Evolutionary conservation across 2,888 invertebrate species (phyloP).

Genomic region (Melanostoma mellinum): DNA sequence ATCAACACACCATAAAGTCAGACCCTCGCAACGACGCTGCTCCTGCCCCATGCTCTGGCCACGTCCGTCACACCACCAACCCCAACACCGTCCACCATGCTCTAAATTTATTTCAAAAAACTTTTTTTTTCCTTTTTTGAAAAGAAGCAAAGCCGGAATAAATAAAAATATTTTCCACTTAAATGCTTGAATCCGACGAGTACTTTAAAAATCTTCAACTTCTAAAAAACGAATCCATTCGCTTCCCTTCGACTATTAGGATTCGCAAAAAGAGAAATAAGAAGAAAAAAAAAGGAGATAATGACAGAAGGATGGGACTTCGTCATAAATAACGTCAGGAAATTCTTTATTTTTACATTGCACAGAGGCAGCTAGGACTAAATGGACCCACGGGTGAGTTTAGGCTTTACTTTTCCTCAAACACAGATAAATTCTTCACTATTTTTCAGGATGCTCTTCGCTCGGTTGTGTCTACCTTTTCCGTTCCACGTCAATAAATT

Average conservation of each 20-base stretch:
- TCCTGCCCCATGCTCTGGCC: too few relatives aligned
- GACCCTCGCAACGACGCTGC: slow-evolving; percentile 1
- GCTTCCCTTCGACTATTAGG: slow-evolving; percentile 43
- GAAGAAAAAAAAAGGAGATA: background rate
- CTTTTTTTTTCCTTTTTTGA: slow-evolving; percentile 13
- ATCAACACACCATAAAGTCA: slow-evolving; percentile 13
- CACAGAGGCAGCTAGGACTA: slow-evolving; percentile 35
- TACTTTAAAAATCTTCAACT: slow-evolving; percentile 33
- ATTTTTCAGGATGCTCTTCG: background rate
- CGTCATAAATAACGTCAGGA: slow-evolving; percentile 64
- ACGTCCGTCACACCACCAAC: too few relatives aligned
- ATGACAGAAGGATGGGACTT: slow-evolving; percentile 35
- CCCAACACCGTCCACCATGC: too few relatives aligned
- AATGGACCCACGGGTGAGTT: slow-evolving; percentile 65
- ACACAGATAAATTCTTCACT: slow-evolving; percentile 28
- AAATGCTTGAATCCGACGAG: slow-evolving; percentile 1
- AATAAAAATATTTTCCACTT: slow-evolving; percentile 39
- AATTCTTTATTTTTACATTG: slow-evolving; percentile 62
- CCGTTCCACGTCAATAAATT: slow-evolving; percentile 56
- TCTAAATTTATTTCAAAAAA: background rate
- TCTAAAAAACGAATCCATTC: slow-evolving; percentile 39
- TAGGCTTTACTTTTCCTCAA: slow-evolving; percentile 51
- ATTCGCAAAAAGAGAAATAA: background rate
- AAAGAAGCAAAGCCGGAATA: slow-evolving; percentile 6
- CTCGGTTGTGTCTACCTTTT: slow-evolving; percentile 32